A percentile compares a stretch with the other conserved stretches of the same genome.
Conservation (phyloP, 2,888 invertebrate genomes). For the Octonoba sinensis region DNA sequence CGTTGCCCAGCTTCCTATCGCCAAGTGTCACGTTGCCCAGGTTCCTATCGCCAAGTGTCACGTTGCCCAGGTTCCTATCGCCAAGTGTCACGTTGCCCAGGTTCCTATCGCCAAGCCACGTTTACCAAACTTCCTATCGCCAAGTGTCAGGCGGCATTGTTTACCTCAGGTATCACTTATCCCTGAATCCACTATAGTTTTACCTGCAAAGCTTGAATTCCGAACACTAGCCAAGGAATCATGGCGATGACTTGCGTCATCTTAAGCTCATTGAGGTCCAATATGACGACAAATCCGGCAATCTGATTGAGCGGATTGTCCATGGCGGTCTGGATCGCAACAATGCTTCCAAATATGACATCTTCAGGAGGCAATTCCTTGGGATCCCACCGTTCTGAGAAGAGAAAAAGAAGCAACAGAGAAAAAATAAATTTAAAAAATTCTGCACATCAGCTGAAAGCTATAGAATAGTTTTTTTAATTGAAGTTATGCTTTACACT, state of each 20-base stretch:
- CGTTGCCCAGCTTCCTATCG: too few relatives aligned
- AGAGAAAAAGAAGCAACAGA: neutral
- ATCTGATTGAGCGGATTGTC: slow-evolving; percentile 44
- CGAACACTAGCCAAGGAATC: slow-evolving; percentile 38
- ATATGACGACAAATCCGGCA: slow-evolving; percentile 27
- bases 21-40: too few relatives aligned
- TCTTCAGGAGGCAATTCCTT: slow-evolving; percentile 4
- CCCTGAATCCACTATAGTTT: neutral
- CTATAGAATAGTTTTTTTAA: too few relatives aligned
- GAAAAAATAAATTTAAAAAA: too few relatives aligned
- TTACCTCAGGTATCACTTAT: too few relatives aligned
- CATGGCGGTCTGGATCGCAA: neutral
- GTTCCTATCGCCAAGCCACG: too few relatives aligned
- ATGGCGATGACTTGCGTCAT: slow-evolving; percentile 37
- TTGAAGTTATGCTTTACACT: neutral
- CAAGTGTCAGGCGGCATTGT: too few relatives aligned
- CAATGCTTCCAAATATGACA: slow-evolving; percentile 16
- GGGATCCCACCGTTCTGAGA: slow-evolving; percentile 34
- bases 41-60: too few relatives aligned
- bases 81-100: too few relatives aligned
- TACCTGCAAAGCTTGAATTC: slow-evolving; percentile 30
- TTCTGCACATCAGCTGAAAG: too few relatives aligned
- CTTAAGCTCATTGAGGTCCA: slow-evolving; percentile 37
- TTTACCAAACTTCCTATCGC: too few relatives aligned
- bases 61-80: too few relatives aligned